Conservation (phyloP, 1,140 invertebrate genomes). For the Linepithema humile region DNA sequence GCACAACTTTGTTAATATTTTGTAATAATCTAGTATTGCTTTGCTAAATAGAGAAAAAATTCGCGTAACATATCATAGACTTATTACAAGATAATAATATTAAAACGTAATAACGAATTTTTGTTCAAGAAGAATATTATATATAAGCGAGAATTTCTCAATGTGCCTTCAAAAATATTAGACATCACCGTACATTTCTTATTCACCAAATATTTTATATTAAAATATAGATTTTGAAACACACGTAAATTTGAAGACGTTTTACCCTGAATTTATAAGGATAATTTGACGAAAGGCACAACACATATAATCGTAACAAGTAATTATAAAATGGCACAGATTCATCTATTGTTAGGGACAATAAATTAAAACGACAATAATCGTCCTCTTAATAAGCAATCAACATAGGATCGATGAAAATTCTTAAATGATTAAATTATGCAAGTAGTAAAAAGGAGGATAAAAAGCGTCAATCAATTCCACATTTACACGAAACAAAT, state of each 20-base stretch:
- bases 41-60: slow-evolving; percentile 47
- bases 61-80: slow-evolving; percentile 43
- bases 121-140: slow-evolving; percentile 18
- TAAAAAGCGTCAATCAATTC: slow-evolving; percentile 27
- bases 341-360: slow-evolving; percentile 33
- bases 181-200: not conserved
- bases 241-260: not conserved
- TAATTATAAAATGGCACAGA: slow-evolving; percentile 50
- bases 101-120: slow-evolving; percentile 55
- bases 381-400: slow-evolving; percentile 6
- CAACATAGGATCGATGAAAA: slow-evolving; percentile 29
- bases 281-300: slow-evolving; percentile 37
- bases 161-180: slow-evolving; percentile 47
- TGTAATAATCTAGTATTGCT: slow-evolving; percentile 43
- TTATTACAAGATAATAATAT: slow-evolving; percentile 62
- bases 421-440: slow-evolving; percentile 33
- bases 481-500: slow-evolving; percentile 42
- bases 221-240: slow-evolving; percentile 9
- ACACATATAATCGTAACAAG: slow-evolving; percentile 37
- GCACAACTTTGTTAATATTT: slow-evolving; percentile 3
- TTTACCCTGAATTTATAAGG: slow-evolving; percentile 39
- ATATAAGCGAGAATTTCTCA: slow-evolving; percentile 26
- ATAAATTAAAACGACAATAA: slow-evolving; percentile 47
- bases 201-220: slow-evolving; percentile 50
- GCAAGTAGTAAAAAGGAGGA: slow-evolving; percentile 26